phyloP scores from a whole-genome alignment of 2,113 vertebrate genomes.

The Arenaria interpres region DNA sequence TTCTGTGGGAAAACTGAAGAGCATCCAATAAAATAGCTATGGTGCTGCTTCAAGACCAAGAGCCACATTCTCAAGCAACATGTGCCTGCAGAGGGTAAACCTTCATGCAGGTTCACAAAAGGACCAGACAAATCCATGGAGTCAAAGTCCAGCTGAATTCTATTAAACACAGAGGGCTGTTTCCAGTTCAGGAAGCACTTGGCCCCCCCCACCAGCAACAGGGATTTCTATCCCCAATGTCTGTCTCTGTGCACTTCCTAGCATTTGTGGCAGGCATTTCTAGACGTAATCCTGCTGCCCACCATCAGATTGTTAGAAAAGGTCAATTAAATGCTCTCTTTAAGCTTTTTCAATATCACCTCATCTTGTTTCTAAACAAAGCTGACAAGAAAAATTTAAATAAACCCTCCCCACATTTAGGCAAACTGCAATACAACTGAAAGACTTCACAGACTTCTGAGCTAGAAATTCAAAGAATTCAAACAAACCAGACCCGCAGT shows the following conservation, averaged over 20 bases:
- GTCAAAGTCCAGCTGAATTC: background rate
- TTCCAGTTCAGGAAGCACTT: background rate
- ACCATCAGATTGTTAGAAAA: background rate
- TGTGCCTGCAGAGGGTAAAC: background rate
- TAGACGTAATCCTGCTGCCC: background rate
- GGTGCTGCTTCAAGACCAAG: background rate
- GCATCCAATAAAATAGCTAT: background rate
- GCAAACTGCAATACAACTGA: background rate
- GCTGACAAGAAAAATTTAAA: background rate
- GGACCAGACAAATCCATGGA: background rate
- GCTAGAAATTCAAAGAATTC: background rate
- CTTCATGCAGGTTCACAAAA: background rate
- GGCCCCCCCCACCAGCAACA: background rate
- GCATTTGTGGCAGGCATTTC: background rate
- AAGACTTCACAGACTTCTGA: background rate
- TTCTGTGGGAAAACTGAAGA: background rate
- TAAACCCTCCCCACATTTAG: accelerated
- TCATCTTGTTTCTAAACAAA: background rate
- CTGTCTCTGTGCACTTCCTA: accelerated
- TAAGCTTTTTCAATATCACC: background rate
- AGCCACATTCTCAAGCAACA: background rate
- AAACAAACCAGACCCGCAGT: background rate
- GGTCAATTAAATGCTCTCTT: background rate
- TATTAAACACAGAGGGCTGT: background rate
- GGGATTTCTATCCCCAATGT: background rate